Base-by-base conservation (phyloP, 2,797 vertebrate genomes). In the Urophycis tenuis region DNA sequence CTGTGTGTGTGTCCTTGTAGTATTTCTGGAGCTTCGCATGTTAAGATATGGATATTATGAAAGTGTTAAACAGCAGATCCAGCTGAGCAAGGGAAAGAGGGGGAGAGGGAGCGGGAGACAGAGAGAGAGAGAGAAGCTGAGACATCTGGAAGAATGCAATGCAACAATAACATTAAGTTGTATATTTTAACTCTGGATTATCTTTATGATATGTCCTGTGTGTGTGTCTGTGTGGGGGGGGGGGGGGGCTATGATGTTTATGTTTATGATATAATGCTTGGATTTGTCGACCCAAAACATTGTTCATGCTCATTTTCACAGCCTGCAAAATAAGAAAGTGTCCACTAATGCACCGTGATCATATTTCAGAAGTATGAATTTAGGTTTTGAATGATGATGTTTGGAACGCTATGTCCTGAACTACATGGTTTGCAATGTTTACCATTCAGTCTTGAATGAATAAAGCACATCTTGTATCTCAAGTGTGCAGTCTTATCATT, bases 131-230 rank as follows among this genome's bases (percentile, higher is more conserved):
- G 25, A 72, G 15, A 72, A 71, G 29, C 17, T 74, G 25, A 75
- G 39, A 75, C 32, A 75, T 80, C 71, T 76, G 77, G 74, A 31
- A 77, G 74, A 74, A 73, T 34, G 36, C 74, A 29, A 74, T 72
- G 3, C 70, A 80, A 41, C 75, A 73, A 76, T 70, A 9, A 60
- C 34, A 77, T 74, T 35, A 74, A 33, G 31, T 14, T 71, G 32
- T 71, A 33, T 71, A 53, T 30, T 79, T 73, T 74, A 73, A 64
- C n/a, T 35, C 33, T 74, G 71, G 80, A 78, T 76, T 73, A 19
- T 39, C 39, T 49, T 32, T 45, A 74, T 30, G 35, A 45, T 81
- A 12, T 31, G 72, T 71, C 22, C 74, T 72, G 71, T 73, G 71
- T 73, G 34, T 74, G 70, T 36, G 33, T 71, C 34, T 76, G 60